Base-by-base conservation (phyloP, 2,113 vertebrate genomes). In the Arothron firmamentum region DNA sequence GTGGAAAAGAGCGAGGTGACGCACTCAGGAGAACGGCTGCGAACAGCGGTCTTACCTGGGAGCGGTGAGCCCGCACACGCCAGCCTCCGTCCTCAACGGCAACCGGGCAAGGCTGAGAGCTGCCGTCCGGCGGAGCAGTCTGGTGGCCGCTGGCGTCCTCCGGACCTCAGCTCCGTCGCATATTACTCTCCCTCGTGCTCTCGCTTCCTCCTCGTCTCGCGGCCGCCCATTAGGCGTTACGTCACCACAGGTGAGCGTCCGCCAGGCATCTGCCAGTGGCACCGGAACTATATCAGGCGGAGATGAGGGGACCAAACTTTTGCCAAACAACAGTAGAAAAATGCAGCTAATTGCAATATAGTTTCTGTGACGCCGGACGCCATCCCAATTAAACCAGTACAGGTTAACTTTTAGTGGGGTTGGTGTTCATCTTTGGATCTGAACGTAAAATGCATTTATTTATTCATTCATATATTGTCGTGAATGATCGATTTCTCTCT, bases 191-290 rank as follows among this genome's bases (percentile, higher is more conserved):
- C 11, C 52, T 56, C 52, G 17, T 18, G 41, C 54, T 9, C 73
- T 59, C 66, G 73, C 83, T 83, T 78, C 80, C 80, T 84, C 65
- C 54, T 79, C 58, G n/a, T 67, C 31, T 47, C 23, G n/a, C 56
- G 45, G 73, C n/a, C 69, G 52, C 72, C 62, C 67, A 74, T 74
- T 65, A 68, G 66, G 34, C 0, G 31, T 4, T n/a, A 81, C 88
- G 85, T 88, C 84, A 84, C 73, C 1, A 47, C 87, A 90, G 89
- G 89, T 90, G 78, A 84, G 82, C 1, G 38, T 54, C 68, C 25
- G 25, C 25, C 25, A 28, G 25, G 25, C 25, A 28, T 7, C 25
- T 28, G 25, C 25, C 2, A 5, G 25, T 7, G 25, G 25, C 25
- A 28, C 5, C 25, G 25, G 25, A 28, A 7, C 25, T 7, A n/a